Base-by-base conservation (phyloP, 1,140 invertebrate species). In the Idris sp. region DNA sequence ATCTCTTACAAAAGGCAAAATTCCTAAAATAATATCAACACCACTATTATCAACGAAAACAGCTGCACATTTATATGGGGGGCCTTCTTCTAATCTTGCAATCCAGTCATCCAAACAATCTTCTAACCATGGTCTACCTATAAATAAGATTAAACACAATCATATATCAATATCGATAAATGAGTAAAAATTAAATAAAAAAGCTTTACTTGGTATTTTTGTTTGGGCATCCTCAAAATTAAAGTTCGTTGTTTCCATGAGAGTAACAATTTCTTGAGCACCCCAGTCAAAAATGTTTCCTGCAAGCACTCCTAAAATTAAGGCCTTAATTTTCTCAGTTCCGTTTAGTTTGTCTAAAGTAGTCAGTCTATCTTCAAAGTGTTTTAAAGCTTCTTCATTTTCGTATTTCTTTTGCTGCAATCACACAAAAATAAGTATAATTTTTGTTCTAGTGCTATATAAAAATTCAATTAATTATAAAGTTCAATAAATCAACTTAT, bases 261-360 rank as follows among this genome's bases (percentile, higher is more conserved):
- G 91, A 71, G 91, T 89, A 6, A 93, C 92, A 7, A 97, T 93
- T 82, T 96, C 95, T 82, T 93, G 92, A 0, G 97, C 96, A 26
- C 96, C 97, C 96, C 97, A 98, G 86, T 99, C 97, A 88, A 98
- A 99, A 86, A 99, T 96, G 88, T 99, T 99, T 14, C 95, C 95
- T 78, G 91, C 90, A 26, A 95, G 79, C 31, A 94, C 81, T 9
- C 92, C 91, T 30, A 87, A 81, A 22, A 91, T 87, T 9, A 94
- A 77, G 46, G 89, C 87, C 64, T 89, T 84, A 65, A 91, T 88
- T 64, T 89, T 88, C 38, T 90, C 87, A n/a, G 83, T 72, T 43
- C 87, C 86, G 25, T 84, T 75, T 44, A 93, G 78, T 8, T 80
- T 79, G 78, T 93, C 92, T 3, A 94, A 67, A 19, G 81, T 65